phyloP scores from a whole-genome alignment of 2,888 invertebrate species.

The Amphimallon solstitiale region DNA sequence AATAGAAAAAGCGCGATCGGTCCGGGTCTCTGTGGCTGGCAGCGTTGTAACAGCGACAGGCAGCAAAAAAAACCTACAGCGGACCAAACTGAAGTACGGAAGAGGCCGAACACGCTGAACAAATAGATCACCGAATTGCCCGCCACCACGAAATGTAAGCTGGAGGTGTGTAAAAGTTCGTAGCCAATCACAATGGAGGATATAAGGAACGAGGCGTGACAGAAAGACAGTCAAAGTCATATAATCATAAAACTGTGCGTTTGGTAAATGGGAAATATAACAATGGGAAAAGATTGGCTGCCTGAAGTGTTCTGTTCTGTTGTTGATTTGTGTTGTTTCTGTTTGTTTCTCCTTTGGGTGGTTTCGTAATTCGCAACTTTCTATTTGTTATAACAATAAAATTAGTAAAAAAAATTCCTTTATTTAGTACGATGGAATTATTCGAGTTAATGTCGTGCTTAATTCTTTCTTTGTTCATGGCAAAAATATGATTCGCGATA shows the following conservation, averaged over 20 bases:
- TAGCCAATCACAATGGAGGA: conserved; percentile 48
- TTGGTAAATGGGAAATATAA: conserved; percentile 22
- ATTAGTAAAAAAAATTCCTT: no score
- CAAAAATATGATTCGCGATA: no score
- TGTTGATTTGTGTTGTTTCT: neutral
- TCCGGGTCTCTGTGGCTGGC: no score
- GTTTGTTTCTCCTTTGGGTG: no score
- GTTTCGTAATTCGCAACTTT: no score
- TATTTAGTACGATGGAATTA: no score
- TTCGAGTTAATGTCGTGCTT: no score
- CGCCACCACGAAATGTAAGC: conserved; percentile 47
- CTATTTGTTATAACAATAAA: no score
- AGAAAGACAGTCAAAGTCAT: conserved; percentile 44
- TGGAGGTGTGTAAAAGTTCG: conserved; percentile 53
- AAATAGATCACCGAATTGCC: conserved; percentile 49
- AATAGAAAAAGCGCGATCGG: conserved; percentile 43
- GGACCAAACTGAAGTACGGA: conserved; percentile 38
- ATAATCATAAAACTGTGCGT: conserved; percentile 46
- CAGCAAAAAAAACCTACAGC: conserved; percentile 38
- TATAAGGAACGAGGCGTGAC: conserved; percentile 51
- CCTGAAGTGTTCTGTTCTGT: conserved; percentile 5
- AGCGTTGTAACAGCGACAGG: neutral
- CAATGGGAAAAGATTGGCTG: conserved; percentile 16
- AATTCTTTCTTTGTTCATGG: no score
- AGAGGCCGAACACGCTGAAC: conserved; percentile 32